Evolutionary conservation across 2,888 invertebrate genomes (phyloP).

Genomic region (Dolomedes plantarius): DNA sequence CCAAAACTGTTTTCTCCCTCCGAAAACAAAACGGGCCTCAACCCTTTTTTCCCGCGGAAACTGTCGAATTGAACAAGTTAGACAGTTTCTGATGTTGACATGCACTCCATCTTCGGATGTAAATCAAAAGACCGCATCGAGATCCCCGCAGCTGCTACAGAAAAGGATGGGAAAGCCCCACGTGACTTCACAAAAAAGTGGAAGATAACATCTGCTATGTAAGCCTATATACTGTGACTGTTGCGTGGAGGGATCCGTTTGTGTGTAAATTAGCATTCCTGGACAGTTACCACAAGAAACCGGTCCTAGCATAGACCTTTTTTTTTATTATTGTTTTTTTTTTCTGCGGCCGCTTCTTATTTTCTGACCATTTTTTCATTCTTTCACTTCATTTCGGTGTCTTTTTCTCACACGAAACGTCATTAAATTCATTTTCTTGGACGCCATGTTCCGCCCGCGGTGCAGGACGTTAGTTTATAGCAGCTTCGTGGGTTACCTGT

Average conservation of each 20-base stretch:
- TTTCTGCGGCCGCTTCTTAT: slow-evolving; percentile 12
- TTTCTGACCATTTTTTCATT: slow-evolving; percentile 53
- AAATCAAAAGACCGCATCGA: slow-evolving; percentile 49
- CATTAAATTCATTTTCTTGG: slow-evolving; percentile 60
- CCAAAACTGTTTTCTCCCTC: background rate
- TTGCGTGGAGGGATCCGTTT: slow-evolving; percentile 62
- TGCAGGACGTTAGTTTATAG: slow-evolving; percentile 45
- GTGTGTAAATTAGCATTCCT: slow-evolving; percentile 71
- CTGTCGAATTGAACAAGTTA: slow-evolving; percentile 20
- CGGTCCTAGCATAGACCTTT: slow-evolving; percentile 41
- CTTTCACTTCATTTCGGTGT: slow-evolving; percentile 63
- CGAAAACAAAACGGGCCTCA: background rate
- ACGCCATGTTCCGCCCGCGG: slow-evolving; percentile 43
- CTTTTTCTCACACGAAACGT: slow-evolving; percentile 67
- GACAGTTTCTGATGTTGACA: slow-evolving; percentile 39
- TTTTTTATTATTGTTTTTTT: slow-evolving; percentile 35
- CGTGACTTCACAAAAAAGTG: slow-evolving; percentile 60
- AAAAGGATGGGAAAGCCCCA: slow-evolving; percentile 64
- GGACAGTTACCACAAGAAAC: slow-evolving; percentile 68
- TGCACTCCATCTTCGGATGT: slow-evolving; percentile 57
- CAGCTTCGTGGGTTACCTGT: slow-evolving; percentile 47
- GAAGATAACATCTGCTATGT: slow-evolving; percentile 71
- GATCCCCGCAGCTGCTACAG: slow-evolving; percentile 45
- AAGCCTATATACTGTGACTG: slow-evolving; percentile 65
- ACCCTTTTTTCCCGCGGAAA: background rate